phyloP scores from a whole-genome alignment of 2,888 invertebrate genomes.

The Agrypnus murinus region DNA sequence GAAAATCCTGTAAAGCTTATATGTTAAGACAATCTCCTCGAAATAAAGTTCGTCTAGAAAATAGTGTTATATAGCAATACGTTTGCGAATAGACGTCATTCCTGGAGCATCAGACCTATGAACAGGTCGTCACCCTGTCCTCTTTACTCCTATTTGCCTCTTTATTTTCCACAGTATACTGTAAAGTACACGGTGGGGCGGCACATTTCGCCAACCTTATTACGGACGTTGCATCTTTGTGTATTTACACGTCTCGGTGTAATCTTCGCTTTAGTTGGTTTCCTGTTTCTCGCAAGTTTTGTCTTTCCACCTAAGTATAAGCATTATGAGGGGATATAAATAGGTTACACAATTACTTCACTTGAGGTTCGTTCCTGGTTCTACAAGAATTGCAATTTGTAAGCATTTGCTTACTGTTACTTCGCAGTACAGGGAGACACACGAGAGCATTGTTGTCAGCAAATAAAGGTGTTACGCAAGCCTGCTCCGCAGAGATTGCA shows the following conservation, averaged over 20 bases:
- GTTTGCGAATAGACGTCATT: constrained; percentile 37
- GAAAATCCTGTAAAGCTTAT: constrained; percentile 50
- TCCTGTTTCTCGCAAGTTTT: constrained; percentile 38
- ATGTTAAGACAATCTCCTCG: constrained; percentile 41
- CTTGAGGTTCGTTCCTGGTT: constrained; percentile 32
- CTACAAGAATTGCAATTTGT: constrained; percentile 36
- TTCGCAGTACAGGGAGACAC: no score
- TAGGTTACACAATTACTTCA: constrained; percentile 53
- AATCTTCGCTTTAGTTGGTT: constrained; percentile 39
- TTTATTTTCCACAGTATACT: constrained; percentile 31
- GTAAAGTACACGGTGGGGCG: constrained; percentile 27
- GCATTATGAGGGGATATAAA: constrained; percentile 51
- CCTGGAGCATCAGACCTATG: constrained; percentile 33
- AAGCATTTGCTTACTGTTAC: constrained; percentile 29
- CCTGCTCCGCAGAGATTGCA: constrained; percentile 24
- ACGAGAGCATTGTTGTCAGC: constrained; percentile 19
- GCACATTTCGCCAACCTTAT: constrained; percentile 37
- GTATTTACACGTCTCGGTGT: constrained; percentile 32
- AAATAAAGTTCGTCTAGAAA: constrained; percentile 44
- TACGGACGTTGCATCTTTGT: constrained; percentile 38
- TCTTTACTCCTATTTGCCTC: constrained; percentile 21
- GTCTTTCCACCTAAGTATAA: constrained; percentile 35
- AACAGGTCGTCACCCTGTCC: constrained; percentile 40
- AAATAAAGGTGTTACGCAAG: constrained; percentile 25
- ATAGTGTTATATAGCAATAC: constrained; percentile 47